A percentile compares a stretch with the other conserved stretches of the same genome.
Evolutionary conservation across 2,888 invertebrate species (phyloP).

Genomic region (Dynastes hyllus): DNA sequence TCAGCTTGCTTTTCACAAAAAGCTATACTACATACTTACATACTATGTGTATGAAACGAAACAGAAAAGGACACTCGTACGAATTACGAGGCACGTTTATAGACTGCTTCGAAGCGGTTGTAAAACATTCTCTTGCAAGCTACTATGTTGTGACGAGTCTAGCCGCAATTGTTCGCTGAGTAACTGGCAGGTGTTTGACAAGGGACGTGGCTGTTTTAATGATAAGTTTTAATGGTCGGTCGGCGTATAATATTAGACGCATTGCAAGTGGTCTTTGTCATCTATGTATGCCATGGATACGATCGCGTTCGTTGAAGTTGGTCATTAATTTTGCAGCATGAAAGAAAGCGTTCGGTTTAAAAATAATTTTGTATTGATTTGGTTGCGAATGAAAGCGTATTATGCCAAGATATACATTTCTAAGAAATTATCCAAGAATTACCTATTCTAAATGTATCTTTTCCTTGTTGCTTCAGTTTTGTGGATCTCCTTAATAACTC

Average conservation of each 20-base stretch:
- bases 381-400: no score
- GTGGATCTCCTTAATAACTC: no score
- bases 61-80: background rate
- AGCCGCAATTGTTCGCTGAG: constrained; percentile 39
- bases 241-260: background rate
- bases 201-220: constrained; percentile 35
- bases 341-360: no score
- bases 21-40: no score
- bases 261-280: constrained; percentile 11
- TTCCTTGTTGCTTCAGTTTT: no score
- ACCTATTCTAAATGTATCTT: no score
- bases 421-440: no score
- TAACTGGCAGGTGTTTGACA: constrained; percentile 45
- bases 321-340: no score
- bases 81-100: constrained; percentile 30
- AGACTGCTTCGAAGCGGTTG: constrained; percentile 15
- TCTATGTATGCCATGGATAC: background rate
- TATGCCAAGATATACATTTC: no score
- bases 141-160: background rate
- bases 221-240: constrained; percentile 30
- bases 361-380: no score
- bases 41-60: background rate
- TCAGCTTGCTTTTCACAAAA: background rate
- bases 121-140: constrained; percentile 16
- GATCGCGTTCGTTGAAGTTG: no score